Conservation (phyloP, 2,113 vertebrate species). For the Paedocypris sp. region DNA sequence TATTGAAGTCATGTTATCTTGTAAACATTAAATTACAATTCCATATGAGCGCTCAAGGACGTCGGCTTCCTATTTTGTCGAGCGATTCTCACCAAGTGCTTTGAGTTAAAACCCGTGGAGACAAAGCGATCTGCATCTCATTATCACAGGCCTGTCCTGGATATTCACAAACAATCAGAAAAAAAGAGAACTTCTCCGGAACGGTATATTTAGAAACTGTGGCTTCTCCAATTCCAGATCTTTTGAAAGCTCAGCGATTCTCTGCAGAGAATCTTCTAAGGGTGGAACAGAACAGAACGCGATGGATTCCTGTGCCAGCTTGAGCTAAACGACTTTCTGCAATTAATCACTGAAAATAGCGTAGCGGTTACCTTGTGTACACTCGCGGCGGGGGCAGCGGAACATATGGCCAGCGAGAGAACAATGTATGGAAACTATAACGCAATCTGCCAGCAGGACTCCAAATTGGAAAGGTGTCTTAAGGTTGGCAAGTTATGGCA, state of each 20-base stretch:
- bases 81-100: too few relatives aligned
- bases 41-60: too few relatives aligned
- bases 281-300: neutral
- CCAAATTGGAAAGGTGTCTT: neutral
- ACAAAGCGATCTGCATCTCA: conserved; percentile 4
- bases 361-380: conserved; percentile 5
- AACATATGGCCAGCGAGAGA: neutral
- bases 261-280: neutral
- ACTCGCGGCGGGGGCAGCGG: neutral
- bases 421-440: neutral
- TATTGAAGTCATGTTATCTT: too few relatives aligned
- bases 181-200: neutral
- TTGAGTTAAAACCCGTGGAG: neutral
- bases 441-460: neutral
- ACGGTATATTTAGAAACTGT: conserved; percentile 19
- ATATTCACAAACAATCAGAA: conserved; percentile 19
- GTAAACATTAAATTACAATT: too few relatives aligned
- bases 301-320: neutral
- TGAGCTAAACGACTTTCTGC: neutral
- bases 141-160: conserved; percentile 12
- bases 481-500: neutral
- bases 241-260: conserved; percentile 24
- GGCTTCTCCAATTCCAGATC: conserved; percentile 2
- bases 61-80: too few relatives aligned
- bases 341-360: conserved; percentile 16